Evolutionary conservation across 2,888 invertebrate species (phyloP), one percentile per base, ranked within the genome.

Genomic region (Hypolimnas misippus): DNA sequence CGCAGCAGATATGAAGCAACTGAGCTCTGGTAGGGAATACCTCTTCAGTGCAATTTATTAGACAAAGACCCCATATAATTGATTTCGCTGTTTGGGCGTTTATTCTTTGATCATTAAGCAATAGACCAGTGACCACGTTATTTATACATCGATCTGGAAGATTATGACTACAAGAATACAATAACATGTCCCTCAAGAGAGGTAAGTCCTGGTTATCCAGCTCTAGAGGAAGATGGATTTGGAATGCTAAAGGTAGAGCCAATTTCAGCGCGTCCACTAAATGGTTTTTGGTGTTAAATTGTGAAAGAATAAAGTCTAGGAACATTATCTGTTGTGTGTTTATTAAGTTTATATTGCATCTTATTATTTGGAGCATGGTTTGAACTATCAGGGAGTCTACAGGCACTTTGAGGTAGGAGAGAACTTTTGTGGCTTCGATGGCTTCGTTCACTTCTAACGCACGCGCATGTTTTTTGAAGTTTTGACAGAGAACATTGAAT

Each of bases 221-320:
- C 77, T 95, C 94, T 5, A 86, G 69, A 0, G 91, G 87, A 6
- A 95, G 70, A 65, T 95, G 93, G 6, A 93, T 92, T 83, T 95
- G 94, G 75, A 96, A 95, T 0, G 94, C 94, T 29, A 95, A 78
- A 0, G 95, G 95, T 8, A 96, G 73, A 0, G 96, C 95, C 0
- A 94, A 84, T 72, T 89, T 89, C 3, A 96, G 74, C 0, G 95
- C 95, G 35, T 94, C 94, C 0, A 93, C 91, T 21, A 96, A 81
- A 60, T 95, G 94, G 62, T 87, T 87, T 12, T 89, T 92, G 1
- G 70, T 72, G 42, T 92, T 83, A 53, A 93, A 92, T 63, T 90
- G 88, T 1, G 79, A 75, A 0, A 96, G 75, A 6, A 95, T 71
- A 74, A 93, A 94, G 75, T 95, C 92, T 14, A 95, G 58, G 75